These are phyloP conservation scores for Pachypanchax playfairii DNA, from an alignment of 2,113 vertebrate genomes.

Conservation along the genomic window DNA sequence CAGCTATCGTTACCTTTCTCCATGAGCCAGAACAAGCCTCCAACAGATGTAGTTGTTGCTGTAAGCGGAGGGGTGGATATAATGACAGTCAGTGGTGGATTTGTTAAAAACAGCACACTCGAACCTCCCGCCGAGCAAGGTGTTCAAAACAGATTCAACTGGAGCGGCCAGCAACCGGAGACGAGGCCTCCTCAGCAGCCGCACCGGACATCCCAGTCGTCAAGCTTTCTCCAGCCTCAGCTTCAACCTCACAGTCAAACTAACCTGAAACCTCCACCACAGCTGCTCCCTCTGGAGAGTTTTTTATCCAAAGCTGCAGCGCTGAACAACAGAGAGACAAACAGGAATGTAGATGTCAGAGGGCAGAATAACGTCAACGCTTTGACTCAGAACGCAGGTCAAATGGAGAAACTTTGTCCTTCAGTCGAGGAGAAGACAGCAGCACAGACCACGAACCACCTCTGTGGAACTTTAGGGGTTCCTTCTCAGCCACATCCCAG, in stretches of 20 bases:
- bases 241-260: slow-evolving; percentile 52
- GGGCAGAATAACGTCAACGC: slow-evolving; percentile 58
- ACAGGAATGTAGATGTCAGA: slow-evolving; percentile 51
- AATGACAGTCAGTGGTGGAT: slow-evolving; percentile 48
- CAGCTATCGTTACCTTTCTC: slow-evolving; percentile 64
- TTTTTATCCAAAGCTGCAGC: slow-evolving; percentile 70
- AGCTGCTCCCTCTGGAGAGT: slow-evolving; percentile 67
- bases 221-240: slow-evolving; percentile 62
- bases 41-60: slow-evolving; percentile 59
- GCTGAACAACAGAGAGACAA: slow-evolving; percentile 48
- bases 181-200: slow-evolving; percentile 36
- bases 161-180: slow-evolving; percentile 61
- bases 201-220: slow-evolving; percentile 48
- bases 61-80: slow-evolving; percentile 60
- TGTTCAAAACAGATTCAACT: slow-evolving; percentile 53
- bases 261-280: slow-evolving; percentile 45
- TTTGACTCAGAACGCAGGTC: slow-evolving; percentile 20
- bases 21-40: slow-evolving; percentile 65
- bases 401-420: slow-evolving; percentile 71
- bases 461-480: slow-evolving; percentile 61
- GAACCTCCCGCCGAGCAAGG: slow-evolving; percentile 57
- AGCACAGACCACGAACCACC: slow-evolving; percentile 51
- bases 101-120: slow-evolving; percentile 66
- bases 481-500: slow-evolving; percentile 63
- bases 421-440: slow-evolving; percentile 55